Evolutionary conservation across 2,113 vertebrate species (phyloP).

Genomic region (Bungarus multicinctus): DNA sequence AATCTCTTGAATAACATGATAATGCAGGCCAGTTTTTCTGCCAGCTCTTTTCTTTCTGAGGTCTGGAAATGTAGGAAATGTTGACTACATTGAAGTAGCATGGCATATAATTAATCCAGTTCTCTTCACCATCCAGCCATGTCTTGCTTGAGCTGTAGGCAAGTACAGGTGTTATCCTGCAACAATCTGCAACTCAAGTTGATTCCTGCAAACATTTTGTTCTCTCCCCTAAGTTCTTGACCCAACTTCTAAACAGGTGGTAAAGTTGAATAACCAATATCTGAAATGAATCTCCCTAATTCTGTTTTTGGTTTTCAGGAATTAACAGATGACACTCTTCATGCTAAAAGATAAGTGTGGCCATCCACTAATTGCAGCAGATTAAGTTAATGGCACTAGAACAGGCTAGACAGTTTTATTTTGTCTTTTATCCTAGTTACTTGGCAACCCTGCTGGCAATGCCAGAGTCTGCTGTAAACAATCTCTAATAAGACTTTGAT

Average conservation of each 20-base stretch:
- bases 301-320: background rate
- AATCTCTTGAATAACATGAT: background rate
- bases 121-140: background rate
- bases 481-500: conserved; percentile 1
- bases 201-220: background rate
- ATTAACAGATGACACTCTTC: background rate
- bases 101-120: background rate
- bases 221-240: background rate
- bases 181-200: background rate
- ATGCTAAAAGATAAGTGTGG: background rate
- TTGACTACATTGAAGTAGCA: background rate
- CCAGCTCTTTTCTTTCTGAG: background rate
- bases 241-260: conserved; percentile 16
- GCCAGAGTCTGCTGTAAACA: background rate
- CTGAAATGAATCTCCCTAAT: background rate
- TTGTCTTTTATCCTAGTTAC: background rate
- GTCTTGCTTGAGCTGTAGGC: background rate
- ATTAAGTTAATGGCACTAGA: background rate
- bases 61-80: background rate
- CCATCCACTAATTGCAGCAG: background rate
- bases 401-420: background rate
- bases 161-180: background rate
- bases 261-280: conserved; percentile 11
- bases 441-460: background rate
- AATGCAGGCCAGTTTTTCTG: background rate